Evolutionary conservation across 2,797 vertebrate species (phyloP).

Genomic region (Valencia hispanica): DNA sequence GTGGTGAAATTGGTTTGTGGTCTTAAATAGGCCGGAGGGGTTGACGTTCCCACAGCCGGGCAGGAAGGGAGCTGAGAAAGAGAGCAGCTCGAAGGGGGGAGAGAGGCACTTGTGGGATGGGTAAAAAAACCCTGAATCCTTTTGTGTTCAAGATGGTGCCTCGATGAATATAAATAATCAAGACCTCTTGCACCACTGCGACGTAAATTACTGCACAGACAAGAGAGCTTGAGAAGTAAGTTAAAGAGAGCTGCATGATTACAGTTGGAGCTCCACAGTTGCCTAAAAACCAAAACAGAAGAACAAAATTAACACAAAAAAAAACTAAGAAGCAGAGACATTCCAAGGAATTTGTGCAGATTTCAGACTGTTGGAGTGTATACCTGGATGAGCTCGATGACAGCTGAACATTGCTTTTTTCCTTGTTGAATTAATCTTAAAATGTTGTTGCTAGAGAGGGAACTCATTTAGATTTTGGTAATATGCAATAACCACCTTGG

Average conservation of each 20-base stretch:
- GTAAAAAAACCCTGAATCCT: constrained; percentile 75
- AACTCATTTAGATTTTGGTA: not conserved
- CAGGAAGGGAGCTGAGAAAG: constrained; percentile 39
- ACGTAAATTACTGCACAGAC: constrained; percentile 59
- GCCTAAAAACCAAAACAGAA: constrained; percentile 22
- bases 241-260: constrained; percentile 45
- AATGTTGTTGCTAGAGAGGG: not conserved
- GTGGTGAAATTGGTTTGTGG: constrained; percentile 77
- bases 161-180: constrained; percentile 76
- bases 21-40: constrained; percentile 50
- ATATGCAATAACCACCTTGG: not conserved
- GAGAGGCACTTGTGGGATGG: constrained; percentile 53
- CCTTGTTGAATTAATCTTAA: not conserved
- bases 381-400: not conserved
- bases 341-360: constrained; percentile 1
- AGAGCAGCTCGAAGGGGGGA: constrained; percentile 17
- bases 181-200: constrained; percentile 55
- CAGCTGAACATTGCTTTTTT: not conserved
- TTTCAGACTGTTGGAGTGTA: not conserved
- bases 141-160: constrained; percentile 74
- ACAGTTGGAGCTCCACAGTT: constrained; percentile 41
- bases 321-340: constrained; percentile 11
- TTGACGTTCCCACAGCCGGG: constrained; percentile 53
- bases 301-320: not conserved
- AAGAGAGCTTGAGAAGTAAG: constrained; percentile 48